Base-by-base conservation (phyloP, 2,113 vertebrate species). In the Sander vitreus region DNA sequence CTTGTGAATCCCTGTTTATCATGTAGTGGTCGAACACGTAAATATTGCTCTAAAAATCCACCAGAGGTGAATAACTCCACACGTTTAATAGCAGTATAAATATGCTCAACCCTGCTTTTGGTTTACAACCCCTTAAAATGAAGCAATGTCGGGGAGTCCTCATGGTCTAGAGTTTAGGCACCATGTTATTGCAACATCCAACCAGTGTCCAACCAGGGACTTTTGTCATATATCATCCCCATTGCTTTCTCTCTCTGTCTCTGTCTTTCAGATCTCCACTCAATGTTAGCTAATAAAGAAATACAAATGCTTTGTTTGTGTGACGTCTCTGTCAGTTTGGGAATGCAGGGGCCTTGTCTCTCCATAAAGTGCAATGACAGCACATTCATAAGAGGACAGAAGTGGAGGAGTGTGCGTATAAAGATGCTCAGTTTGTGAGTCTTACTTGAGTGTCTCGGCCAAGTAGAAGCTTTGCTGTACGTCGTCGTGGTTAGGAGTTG, bases 391-490 rank as follows among this genome's bases (percentile, higher is more conserved):
- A 50, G 39, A 73, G 19, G 50, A 76, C 69, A 70, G 33, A 64
- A 48, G 84, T 30, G 78, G 25, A 65, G 54, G 43, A 19, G 66
- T 21, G 73, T 33, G n/a, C 1, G 45, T 3, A 3, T 18, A 5
- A 11, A 60, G 19, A 23, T 14, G 60, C 12, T 51, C n/a, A 12
- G 48, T 10, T 10, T 54, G 73, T 27, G 75, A 2, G 64, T 87
- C 97, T 97, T 95, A 99, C 98, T 99, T 99, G 67, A 99, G 96
- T 0, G 98, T 99, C 93, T 99, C 98, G 14, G 98, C 97, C 88
- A 99, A 91, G 94, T 96, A 99, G 94, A 99, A 99, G 91, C 98
- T 99, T 93, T 99, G 98, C 78, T 99, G 98, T 6, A 99, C 98
- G 1, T 99, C 97, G 1, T 99, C 98, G 6, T 98, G 96, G 86